Base-by-base conservation (phyloP, 2,888 invertebrate species). In the Aphodius sticticus region DNA sequence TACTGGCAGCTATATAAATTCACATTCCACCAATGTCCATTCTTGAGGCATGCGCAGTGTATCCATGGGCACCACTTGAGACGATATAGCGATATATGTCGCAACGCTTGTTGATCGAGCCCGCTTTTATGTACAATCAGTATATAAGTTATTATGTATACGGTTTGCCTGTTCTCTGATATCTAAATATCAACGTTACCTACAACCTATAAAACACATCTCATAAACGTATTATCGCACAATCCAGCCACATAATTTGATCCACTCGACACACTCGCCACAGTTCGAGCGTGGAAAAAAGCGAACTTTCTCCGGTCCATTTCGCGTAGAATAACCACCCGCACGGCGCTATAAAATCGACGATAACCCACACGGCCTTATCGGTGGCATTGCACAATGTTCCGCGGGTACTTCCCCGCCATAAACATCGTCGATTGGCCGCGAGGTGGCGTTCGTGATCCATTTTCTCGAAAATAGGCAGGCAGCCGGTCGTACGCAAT, bases 391-490 rank as follows among this genome's bases (percentile, higher is more conserved):
- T 53, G 53, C 53, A 53, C 53, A 53, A 53, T 53, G 53, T 5
- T 53, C 53, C 53, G 7, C 12, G 9, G 53, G 53, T 53, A 53
- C 53, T 53, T 53, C 53, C 53, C 53, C 53, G 26, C 53, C 53
- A 12, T 53, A 53, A 12, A 53, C 12, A 53, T 26, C 26, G 26
- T 26, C 26, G 26, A 26, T 53, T 53, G 53, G 53, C 12, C 3
- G 53, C 53, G 53, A 3, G 53, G 53, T 53, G 53, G 53, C 74
- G 36, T 12, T 74, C 36, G 2, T 26, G 36, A 74, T 26, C 76
- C 16, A 15, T 69, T 76, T 76, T 69, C 76, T 69, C 35, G 53
- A 76, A 76, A 76, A 36, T n/a, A 69, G 38, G 53, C 76, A 9
- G 53, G 53, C 53, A 53, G 53, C 53, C 53, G 53, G 53, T 53